Evolutionary conservation across 2,888 invertebrate species (phyloP).

Genomic region (Orthosia cruda): DNA sequence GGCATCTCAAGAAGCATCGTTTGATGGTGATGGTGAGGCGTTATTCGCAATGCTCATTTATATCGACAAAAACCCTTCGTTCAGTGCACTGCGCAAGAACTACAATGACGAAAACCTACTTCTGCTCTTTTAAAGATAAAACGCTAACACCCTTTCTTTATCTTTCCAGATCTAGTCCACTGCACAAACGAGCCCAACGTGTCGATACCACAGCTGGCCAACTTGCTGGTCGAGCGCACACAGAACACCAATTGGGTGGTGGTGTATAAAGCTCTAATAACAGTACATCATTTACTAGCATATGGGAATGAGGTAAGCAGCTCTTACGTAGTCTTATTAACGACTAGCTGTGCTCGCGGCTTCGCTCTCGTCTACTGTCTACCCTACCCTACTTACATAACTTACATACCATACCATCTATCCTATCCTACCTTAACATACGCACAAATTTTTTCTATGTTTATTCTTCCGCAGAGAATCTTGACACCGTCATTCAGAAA

Average conservation of each 20-base stretch:
- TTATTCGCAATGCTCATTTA: too few relatives aligned
- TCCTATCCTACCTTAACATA: too few relatives aligned
- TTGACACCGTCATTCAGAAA: too few relatives aligned
- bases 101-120: not conserved
- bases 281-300: constrained; percentile 99
- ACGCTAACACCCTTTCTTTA: not conserved
- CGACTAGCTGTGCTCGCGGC: too few relatives aligned
- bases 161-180: constrained; percentile 98
- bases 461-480: too few relatives aligned
- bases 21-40: too few relatives aligned
- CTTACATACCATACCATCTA: too few relatives aligned
- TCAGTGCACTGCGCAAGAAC: not conserved
- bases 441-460: too few relatives aligned
- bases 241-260: constrained; percentile 99
- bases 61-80: not conserved
- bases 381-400: too few relatives aligned
- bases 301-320: constrained; percentile 99
- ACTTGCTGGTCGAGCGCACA: constrained; percentile 99
- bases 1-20: too few relatives aligned
- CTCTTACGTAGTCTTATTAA: too few relatives aligned
- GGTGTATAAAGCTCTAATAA: constrained; percentile 99
- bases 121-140: not conserved
- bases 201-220: constrained; percentile 99
- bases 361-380: too few relatives aligned
- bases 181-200: constrained; percentile 99